Base-by-base conservation (phyloP, 1,140 invertebrate genomes). In the Asobara japonica region DNA sequence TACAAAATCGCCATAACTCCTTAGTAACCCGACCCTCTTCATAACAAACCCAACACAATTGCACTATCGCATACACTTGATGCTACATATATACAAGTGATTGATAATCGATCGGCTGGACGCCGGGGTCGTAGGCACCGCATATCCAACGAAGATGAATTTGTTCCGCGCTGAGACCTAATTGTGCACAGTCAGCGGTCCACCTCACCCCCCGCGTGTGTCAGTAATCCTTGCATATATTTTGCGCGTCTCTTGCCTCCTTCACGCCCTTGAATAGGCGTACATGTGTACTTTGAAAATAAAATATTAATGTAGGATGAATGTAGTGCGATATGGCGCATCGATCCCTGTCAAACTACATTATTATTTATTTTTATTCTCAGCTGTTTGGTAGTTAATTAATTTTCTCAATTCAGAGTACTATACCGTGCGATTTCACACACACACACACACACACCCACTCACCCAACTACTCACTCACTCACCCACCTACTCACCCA, bases 101-200 rank as follows among this genome's bases (percentile, higher is more conserved):
- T 82, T 81, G 79, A 82, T 82, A 82, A 82, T 82, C 79, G 79
- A 82, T 82, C 76, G 74, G 30, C 38, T 56, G 70, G 48, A 72
- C 73, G 73, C 71, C 78, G 74, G 75, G 75, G 75, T 69, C 72
- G 73, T 70, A 73, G 75, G 79, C 78, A 16, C 78, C 73, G 76
- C 51, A 38, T 56, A 76, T 65, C 69, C 76, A 80, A 82, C 76
- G 80, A 81, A 83, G 82, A 82, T 83, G 79, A 82, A 83, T 82
- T 83, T 71, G 78, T 83, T 82, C 77, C 76, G 78, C 79, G 76
- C 77, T 75, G 75, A 79, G 78, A 48, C 79, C 82, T 83, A 83
- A 83, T 83, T 83, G 81, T 83, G 81, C 81, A 69, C 81, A 81
- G 82, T 81, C 79, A 83, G 82, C 79, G 82, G 82, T 83, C 81